Base-by-base conservation (phyloP, 2,888 invertebrate species). In the Pristionchus fissidentatus region DNA sequence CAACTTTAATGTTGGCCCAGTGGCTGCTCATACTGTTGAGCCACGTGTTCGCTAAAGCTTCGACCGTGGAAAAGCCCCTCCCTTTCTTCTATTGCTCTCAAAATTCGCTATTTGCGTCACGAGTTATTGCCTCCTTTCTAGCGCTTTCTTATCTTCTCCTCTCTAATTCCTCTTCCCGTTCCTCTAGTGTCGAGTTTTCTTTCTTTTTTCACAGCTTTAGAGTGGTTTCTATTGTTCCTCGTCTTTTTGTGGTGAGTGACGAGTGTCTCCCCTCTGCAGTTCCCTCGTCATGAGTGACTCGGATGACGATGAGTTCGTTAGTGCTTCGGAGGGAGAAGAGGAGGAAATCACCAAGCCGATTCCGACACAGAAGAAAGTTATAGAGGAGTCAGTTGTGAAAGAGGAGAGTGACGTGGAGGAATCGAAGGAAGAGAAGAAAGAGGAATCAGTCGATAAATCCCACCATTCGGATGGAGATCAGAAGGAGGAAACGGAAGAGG, bases 321-420 rank as follows among this genome's bases (percentile, higher is more conserved):
- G 86, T 83, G 87, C 87, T 29, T 87, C 87, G 15, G 87, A 87
- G 55, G 87, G 87, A 52, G 87, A 87, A 84, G 83, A 85, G 29
- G 83, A 84, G 8, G 86, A 83, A 22, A 29, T n/a, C 43, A 19
- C n/a, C 43, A 62, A 35, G 19, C 35, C 57, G 29, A 35, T 19
- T 26, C 43, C 3, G 4, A 49, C 8, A 8, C 49, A 49, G 49
- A 75, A 75, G n/a, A 1, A 35, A 75, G 19, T 32, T 1, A 29
- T 43, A 1, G 46, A 46, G 32, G 29, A 73, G 10, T 41, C 41
- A 29, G 35, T n/a, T 73, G 35, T 38, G 43, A 73, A 73, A 8
- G 73, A 73, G 46, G 29, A 57, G 15, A 57, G 5, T n/a, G 57
- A 79, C 5, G 41, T 35, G 32, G 38, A 79, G 19, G 57, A 79